Evolutionary conservation across 1,140 invertebrate species (phyloP).

Genomic region (Drosophila pseudoobscura): DNA sequence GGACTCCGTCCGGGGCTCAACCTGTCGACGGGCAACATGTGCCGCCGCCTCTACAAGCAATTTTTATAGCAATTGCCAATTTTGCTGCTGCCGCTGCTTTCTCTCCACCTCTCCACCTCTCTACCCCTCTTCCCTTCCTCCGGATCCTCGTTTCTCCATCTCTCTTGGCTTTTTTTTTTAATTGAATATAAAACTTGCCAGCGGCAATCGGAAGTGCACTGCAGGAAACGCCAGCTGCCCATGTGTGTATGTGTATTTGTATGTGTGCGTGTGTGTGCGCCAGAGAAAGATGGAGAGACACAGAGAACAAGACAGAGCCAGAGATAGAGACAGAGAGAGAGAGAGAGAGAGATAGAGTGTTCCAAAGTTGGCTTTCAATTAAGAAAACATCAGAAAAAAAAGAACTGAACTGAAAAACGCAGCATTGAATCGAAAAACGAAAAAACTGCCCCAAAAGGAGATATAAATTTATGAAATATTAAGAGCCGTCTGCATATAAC

Average conservation of each 20-base stretch:
- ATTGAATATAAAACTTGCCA: constrained; percentile 81
- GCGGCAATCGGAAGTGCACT: constrained; percentile 77
- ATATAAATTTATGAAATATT: constrained; percentile 55
- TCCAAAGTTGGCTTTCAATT: constrained; percentile 76
- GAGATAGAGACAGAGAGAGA: too few species aligned
- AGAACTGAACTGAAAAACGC: background rate
- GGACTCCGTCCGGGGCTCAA: constrained; percentile 31
- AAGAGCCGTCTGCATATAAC: constrained; percentile 31
- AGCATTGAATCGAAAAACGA: background rate
- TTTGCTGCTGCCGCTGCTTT: constrained; percentile 45
- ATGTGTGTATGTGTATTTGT: constrained; percentile 40
- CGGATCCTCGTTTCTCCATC: constrained; percentile 8
- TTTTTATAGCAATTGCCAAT: constrained; percentile 77
- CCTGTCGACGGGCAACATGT: constrained; percentile 63
- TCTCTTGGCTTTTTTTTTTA: constrained; percentile 58
- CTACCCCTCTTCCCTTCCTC: constrained; percentile 3
- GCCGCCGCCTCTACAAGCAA: constrained; percentile 67
- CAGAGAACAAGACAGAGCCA: constrained; percentile 8
- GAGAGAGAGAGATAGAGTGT: background rate
- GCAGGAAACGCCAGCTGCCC: constrained; percentile 73
- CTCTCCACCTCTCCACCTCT: background rate
- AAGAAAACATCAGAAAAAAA: constrained; percentile 56
- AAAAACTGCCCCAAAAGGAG: constrained; percentile 32
- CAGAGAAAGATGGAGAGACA: constrained; percentile 17
- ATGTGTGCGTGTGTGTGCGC: constrained; percentile 17